Evolutionary conservation across 2,888 invertebrate genomes (phyloP).

Genomic region (Blastobasis adustella): DNA sequence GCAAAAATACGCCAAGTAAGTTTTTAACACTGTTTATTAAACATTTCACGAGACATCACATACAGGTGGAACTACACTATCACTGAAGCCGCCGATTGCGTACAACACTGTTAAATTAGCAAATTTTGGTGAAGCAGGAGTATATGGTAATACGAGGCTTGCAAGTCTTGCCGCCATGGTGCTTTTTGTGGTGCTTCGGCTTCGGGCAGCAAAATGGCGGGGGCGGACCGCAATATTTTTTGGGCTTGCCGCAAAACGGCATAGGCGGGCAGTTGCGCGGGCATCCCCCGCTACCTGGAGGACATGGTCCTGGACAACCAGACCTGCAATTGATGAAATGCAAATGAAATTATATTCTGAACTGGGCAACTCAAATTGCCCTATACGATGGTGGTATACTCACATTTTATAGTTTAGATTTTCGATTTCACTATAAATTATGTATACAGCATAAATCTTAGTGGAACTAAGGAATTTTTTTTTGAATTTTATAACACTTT

Average conservation of each 20-base stretch:
- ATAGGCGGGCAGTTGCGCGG: no score
- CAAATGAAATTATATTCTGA: not conserved
- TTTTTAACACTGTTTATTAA: no score
- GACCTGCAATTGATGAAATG: not conserved
- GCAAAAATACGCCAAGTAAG: no score
- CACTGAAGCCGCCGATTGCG: no score
- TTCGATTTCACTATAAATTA: not conserved
- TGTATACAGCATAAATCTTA: not conserved
- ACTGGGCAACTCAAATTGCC: not conserved
- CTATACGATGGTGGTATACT: not conserved
- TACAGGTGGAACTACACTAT: no score
- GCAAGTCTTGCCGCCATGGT: constrained; percentile 28
- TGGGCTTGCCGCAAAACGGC: no score
- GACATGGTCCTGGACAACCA: not conserved
- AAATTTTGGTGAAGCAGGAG: constrained; percentile 15
- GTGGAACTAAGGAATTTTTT: not conserved
- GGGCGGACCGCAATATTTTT: not conserved
- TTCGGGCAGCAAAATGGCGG: constrained; percentile 20
- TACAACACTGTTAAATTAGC: not conserved
- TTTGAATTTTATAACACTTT: not conserved
- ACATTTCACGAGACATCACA: no score
- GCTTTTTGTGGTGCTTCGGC: constrained; percentile 18
- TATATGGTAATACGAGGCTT: constrained; percentile 56
- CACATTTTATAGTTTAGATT: not conserved
- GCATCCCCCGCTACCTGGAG: not conserved